Base-by-base conservation (phyloP, 2,797 vertebrate species). In the Babyrousa celebensis region DNA sequence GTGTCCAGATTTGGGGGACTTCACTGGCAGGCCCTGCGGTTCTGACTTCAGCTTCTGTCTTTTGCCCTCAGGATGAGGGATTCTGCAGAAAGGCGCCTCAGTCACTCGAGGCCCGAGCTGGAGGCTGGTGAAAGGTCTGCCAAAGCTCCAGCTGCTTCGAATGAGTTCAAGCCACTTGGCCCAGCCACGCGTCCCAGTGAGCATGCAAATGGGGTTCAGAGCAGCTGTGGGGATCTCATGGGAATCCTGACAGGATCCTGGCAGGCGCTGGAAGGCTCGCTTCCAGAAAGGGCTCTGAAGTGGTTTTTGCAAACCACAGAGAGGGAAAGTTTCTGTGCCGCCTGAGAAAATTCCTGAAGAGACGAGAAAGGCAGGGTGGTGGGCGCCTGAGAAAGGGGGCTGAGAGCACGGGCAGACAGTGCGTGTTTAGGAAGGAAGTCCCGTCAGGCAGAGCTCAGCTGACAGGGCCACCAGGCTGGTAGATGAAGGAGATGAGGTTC, bases 391-490 rank as follows among this genome's bases (percentile, higher is more conserved):
- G 62, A 74, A 91, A 67, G 68, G 94, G n/a, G 16, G 40, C 58
- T 15, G 87, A 94, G 87, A 78, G 85, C 43, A 56, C 0, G 23
- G 68, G 82, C 85, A 82, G 89, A 70, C 56, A 85, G 63, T 18
- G 1, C 9, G 5, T 54, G 62, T 52, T 87, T 29, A 2, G 79
- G 74, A 74, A 94, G 82, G 43, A 91, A 94, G 92, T 89, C 52
- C 93, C 62, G 79, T 94, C 43, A 25, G 56, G 83, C 78, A 63
- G 86, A 84, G 89, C 75, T 54, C 85, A 63, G 79, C 94, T 65
- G 95, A 96, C 74, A 95, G 94, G 93, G 93, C 95, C 94, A 96
- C 71, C 60, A 16, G 70, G 71, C 71, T 68, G 78, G 63, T 29
- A 91, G 93, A 72, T 0, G 2, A 89, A 58, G 58, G 86, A 96